Evolutionary conservation across 2,888 invertebrate genomes (phyloP), one percentile per base, ranked within the genome.

Genomic region (Lobophora halterata): DNA sequence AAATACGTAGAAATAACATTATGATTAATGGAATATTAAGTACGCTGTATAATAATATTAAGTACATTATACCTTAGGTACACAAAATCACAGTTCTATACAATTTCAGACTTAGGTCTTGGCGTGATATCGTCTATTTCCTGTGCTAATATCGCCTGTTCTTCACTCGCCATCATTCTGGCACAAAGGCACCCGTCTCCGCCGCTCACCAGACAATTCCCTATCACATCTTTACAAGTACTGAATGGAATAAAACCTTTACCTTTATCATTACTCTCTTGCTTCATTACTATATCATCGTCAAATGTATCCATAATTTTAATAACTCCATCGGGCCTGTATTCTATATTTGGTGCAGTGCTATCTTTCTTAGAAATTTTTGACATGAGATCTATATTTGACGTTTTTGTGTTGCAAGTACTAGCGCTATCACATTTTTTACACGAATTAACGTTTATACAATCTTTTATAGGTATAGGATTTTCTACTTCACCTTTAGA

Each of bases 121-220:
- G 82, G 85, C 1, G 81, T 83, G 8, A 87, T 74, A 52, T 85
- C 82, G 14, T 80, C 82, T 19, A 86, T 82, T 55, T 87, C 81
- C 50, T 85, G 78, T 4, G 71, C 66, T 27, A 62, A 12, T 13
- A 33, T 71, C 4, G 64, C 65, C 52, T 70, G 69, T 16, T 70
- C 66, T n/a, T 81, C 77, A 35, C 79, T 75, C 0, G 71, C 52
- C 5, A 66, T 52, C 86, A 87, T 87, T 55, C 65, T 79, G 0
- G 81, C 86, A 52, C 87, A 86, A 0, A 86, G 55, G 45, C 87
- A 87, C 2, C 71, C 78, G 5, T 82, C 85, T 2, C 69, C 77
- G 0, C 77, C 81, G 50, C 76, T 81, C 0, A 79, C 81, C 42
- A 87, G 79, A 45, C 87, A 87, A 34, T 73, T 81, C 4, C 87